phyloP scores from a whole-genome alignment of 2,113 vertebrate genomes.

The Beaufortia kweichowensis region DNA sequence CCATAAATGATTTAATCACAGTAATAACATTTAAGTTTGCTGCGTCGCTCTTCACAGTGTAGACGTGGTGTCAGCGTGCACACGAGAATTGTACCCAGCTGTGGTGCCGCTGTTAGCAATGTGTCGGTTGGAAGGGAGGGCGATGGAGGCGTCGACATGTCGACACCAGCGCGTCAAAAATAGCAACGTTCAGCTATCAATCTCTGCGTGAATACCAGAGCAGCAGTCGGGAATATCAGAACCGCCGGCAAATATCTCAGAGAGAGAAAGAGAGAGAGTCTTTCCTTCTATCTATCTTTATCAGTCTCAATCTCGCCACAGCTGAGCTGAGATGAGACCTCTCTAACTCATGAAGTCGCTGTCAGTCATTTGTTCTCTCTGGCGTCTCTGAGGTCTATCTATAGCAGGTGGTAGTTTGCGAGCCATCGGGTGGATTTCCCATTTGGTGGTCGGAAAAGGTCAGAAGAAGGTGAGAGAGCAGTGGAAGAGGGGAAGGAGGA shows the following conservation, averaged over 20 bases:
- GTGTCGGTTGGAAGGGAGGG: background rate
- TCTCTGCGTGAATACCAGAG: slow-evolving; percentile 33
- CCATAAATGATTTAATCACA: background rate
- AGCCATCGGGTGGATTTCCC: slow-evolving; percentile 38
- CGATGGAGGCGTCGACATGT: slow-evolving; percentile 14
- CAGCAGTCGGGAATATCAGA: slow-evolving; percentile 19
- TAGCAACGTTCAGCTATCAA: slow-evolving; percentile 50
- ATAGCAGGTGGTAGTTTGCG: slow-evolving; percentile 23
- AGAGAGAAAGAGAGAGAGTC: slow-evolving; percentile 14
- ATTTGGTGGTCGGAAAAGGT: slow-evolving; percentile 7
- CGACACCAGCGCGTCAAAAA: slow-evolving; percentile 49
- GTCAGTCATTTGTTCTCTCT: slow-evolving; percentile 35
- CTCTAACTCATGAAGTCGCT: slow-evolving; percentile 39
- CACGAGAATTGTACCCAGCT: slow-evolving; percentile 30
- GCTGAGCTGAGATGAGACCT: slow-evolving; percentile 23
- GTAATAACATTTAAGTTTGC: background rate
- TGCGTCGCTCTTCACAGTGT: background rate
- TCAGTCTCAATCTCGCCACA: slow-evolving; percentile 32
- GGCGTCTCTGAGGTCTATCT: slow-evolving; percentile 5
- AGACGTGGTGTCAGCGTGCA: background rate
- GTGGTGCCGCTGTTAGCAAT: slow-evolving; percentile 43
- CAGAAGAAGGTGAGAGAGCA: slow-evolving; percentile 16
- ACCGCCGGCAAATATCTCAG: slow-evolving; percentile 4
- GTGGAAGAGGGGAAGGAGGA: background rate
- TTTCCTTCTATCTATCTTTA: slow-evolving; percentile 22